A percentile compares a stretch with the other conserved stretches of the same genome.
Conservation (phyloP, 2,888 invertebrate genomes). For the Phortica magna region DNA sequence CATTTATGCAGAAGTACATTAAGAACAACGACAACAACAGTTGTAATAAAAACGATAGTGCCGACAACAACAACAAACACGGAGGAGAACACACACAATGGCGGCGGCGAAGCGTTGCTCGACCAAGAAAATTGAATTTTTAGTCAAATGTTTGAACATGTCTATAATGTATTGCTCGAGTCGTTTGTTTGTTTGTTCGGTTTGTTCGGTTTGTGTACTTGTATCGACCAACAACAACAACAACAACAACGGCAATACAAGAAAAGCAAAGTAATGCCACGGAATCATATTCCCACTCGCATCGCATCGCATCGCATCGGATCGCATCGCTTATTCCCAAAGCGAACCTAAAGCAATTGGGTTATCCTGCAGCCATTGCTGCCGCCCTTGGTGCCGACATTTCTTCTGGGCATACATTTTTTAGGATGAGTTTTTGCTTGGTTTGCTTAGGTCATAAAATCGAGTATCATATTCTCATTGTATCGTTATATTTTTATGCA, state of each 20-base stretch:
- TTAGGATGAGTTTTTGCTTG: slow-evolving; percentile 10
- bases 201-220: neutral
- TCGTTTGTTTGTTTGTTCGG: neutral
- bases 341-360: slow-evolving; percentile 53
- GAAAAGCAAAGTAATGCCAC: slow-evolving; percentile 34
- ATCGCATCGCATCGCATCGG: too few relatives aligned
- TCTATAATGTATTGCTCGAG: too few relatives aligned
- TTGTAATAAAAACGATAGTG: neutral
- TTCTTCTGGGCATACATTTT: neutral
- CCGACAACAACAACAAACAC: neutral
- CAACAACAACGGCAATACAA: slow-evolving; percentile 39
- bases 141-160: slow-evolving; percentile 21
- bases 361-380: slow-evolving; percentile 52
- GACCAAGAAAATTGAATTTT: slow-evolving; percentile 63
- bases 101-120: slow-evolving; percentile 13
- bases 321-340: slow-evolving; percentile 41
- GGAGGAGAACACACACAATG: neutral
- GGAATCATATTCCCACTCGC: slow-evolving; percentile 39
- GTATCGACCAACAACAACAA: neutral
- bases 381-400: slow-evolving; percentile 26
- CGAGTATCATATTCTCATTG: slow-evolving; percentile 53
- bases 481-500: slow-evolving; percentile 59
- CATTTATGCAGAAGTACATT: slow-evolving; percentile 13
- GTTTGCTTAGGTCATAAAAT: slow-evolving; percentile 49
- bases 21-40: slow-evolving; percentile 14